Base-by-base conservation (phyloP, 2,797 vertebrate species). In the Sebastes trivittatus region DNA sequence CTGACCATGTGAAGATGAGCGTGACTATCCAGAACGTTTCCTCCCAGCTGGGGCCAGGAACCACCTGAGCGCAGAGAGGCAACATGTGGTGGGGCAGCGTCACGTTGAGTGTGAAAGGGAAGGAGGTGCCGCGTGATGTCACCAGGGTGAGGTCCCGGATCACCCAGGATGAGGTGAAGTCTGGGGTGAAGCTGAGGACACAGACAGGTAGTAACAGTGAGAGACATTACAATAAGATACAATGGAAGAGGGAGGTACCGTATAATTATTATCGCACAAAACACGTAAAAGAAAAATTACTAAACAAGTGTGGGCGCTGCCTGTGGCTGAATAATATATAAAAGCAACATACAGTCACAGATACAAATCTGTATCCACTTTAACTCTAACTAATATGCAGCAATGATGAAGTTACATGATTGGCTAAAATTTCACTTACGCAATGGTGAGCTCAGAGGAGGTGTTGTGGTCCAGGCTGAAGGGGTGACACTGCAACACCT, bases 111-210 rank as follows among this genome's bases (percentile, higher is more conserved):
- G 97, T 99, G 89, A 99, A 99, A 75, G 93, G 97, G 80, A 99
- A 99, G 29, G 96, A 94, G 11, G 98, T 91, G 61, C 97, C 96
- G 0, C 97, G 97, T 8, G 96, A 96, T 0, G 97, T 99, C 69
- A 98, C 94, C 60, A 99, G 90, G 0, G 97, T 97, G 82, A 99
- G 94, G 85, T 99, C 98, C 36, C 98, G 95, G 78, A 99, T 98
- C 75, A 99, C 97, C 98, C 98, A 99, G 0, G 98, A 99, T 7
- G 98, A 99, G 0, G 98, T 99, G 77, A 99, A 99, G 91, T 99
- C 98, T 27, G 98, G 98, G 32, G 98, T 99, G 91, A 99, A 99
- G 81, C 98, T 99, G 92, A 56, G 64, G 74, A 80, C 4, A 30
- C 6, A 66, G 11, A 64, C 11, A 56, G 2, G 23, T 1, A 25